Evolutionary conservation across 2,888 invertebrate species (phyloP), one percentile per base, ranked within the genome.

Genomic region (Cylindroiulus punctatus): DNA sequence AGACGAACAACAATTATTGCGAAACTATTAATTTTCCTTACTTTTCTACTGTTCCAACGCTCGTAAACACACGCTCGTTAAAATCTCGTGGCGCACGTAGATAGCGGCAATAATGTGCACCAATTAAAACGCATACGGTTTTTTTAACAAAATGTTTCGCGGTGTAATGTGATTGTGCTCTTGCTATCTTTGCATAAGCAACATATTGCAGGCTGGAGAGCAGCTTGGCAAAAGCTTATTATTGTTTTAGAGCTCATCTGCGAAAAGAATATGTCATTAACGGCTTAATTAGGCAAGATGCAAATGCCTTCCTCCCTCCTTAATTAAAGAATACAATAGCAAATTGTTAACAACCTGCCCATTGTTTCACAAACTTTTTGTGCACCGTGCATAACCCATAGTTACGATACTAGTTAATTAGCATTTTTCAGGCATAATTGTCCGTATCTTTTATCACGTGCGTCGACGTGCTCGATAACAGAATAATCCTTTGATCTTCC

Each of bases 261-360:
- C 76, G 76, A 76, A 76, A 76, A 76, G 76, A 76, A 76, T 76
- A 76, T 76, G 76, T 30, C 76, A 76, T 76, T 76, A 76, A 76
- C 76, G 76, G 76, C 76, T 76, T 76, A 76, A 76, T 76, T 76
- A 76, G 76, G 76, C 76, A 14, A 76, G 14, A 76, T 76, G 26
- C 76, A 76, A 76, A 76, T 76, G 76, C 30, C 1, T 26, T 30
- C 76, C 76, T 30, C 76, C 30, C 26, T 76, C 76, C 76, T 76
- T 76, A 76, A 76, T 76, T 76, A 76, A 76, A 76, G 30, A 30
- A 76, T 76, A 76, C 76, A 76, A 76, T 30, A 76, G 76, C 26
- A 65, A 76, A 76, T 76, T 12, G 26, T 22, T 76, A 76, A 76
- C 12, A 30, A 76, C 10, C 65, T 65, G 65, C 22, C 65, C 65